A percentile compares a stretch with the other conserved stretches of the same genome.
Conservation (phyloP, 2,888 invertebrate species). For the Crioceris asparagi region DNA sequence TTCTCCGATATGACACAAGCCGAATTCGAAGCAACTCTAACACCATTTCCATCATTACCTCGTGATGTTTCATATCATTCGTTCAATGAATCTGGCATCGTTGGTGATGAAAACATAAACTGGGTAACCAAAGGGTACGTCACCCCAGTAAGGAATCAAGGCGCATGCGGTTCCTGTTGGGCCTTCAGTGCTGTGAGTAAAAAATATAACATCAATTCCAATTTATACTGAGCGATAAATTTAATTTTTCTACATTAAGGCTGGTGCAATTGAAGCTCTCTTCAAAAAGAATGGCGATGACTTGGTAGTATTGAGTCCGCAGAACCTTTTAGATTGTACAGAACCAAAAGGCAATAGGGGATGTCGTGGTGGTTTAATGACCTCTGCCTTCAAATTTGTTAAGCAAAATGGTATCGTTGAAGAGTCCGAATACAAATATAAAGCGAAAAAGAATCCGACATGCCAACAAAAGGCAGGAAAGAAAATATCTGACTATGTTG, state of each 20-base stretch:
- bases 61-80: background rate
- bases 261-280: conserved; percentile 31
- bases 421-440: conserved; percentile 33
- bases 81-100: background rate
- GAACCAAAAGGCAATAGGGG: conserved; percentile 32
- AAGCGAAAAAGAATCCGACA: too few relatives aligned
- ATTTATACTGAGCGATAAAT: too few relatives aligned
- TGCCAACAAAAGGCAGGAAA: too few relatives aligned
- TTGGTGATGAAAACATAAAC: conserved; percentile 7
- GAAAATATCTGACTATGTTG: too few relatives aligned
- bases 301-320: conserved; percentile 32
- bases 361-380: conserved; percentile 34
- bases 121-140: conserved; percentile 12
- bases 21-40: conserved; percentile 6
- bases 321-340: conserved; percentile 35
- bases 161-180: conserved; percentile 10
- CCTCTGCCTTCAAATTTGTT: conserved; percentile 34
- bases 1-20: conserved; percentile 13
- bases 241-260: conserved; percentile 6
- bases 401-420: conserved; percentile 32
- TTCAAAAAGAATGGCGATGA: conserved; percentile 19
- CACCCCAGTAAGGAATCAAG: conserved; percentile 9
- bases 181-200: conserved; percentile 12
- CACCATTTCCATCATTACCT: background rate
- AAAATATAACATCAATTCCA: too few relatives aligned